Evolutionary conservation across 2,888 invertebrate genomes (phyloP), one percentile per base, ranked within the genome.

Genomic region (Cerceris rybyensis): DNA sequence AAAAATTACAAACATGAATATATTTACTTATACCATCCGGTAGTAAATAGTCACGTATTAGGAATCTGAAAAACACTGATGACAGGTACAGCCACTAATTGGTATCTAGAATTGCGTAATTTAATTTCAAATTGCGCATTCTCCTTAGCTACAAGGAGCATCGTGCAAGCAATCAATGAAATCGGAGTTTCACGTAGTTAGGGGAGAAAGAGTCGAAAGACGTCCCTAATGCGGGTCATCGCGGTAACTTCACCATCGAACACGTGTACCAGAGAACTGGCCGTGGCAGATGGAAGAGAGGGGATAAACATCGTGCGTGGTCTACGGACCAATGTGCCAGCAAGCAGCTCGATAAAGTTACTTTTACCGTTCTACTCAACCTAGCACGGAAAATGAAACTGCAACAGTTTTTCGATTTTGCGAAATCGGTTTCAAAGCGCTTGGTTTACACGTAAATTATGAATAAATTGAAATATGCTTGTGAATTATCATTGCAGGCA

Each of bases 271-370:
- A 73, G 66, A 16, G 57, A 54, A 67, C 63, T 80, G 61, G 60
- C 70, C 63, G 57, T 52, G 69, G 59, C 52, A 54, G 13, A 50
- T 14, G 28, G 16, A 11, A 49, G 58, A 46, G 85, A 68, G 72
- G 80, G 84, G 78, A 77, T 76, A 71, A 68, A 49, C 17, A 65
- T 60, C 74, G 78, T 65, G 78, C 86, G 78, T 80, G 74, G 70
- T 64, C 64, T 60, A 55, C 69, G 69, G 46, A 61, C 70, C 63
- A 70, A 80, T 69, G 61, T 73, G 43, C 58, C 67, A 67, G 28
- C 60, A 41, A 69, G 61, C 60, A 68, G 39, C 14, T 66, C 66
- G 73, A 83, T 78, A 71, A 68, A 76, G 63, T 60, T 14, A 68
- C 78, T 79, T 81, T 78, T 79, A 68, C 67, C 63, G 61, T 61